These are phyloP conservation scores for Vipera ursinii DNA, from an alignment of 2,797 vertebrate species.

Conservation along the genomic window DNA sequence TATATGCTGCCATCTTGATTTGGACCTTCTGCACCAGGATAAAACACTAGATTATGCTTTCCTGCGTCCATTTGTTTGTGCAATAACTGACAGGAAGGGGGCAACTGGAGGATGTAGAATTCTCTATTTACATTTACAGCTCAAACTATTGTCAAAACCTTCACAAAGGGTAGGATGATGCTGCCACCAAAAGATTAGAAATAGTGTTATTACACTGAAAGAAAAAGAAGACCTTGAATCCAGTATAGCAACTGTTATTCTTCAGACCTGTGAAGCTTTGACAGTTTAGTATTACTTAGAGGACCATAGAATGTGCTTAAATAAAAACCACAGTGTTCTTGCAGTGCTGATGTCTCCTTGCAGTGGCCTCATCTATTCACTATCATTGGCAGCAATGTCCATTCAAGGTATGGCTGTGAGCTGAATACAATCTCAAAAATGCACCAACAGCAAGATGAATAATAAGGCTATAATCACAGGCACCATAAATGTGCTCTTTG, in stretches of 20 bases:
- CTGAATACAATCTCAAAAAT: fast-evolving
- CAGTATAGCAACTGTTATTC: slow-evolving; percentile 6
- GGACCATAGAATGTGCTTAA: background rate
- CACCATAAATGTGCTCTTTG: background rate
- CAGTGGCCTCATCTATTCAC: background rate
- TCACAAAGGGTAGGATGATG: background rate
- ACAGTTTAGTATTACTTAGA: slow-evolving; percentile 22
- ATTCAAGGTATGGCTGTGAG: background rate
- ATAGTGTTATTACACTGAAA: background rate
- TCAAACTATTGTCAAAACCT: background rate
- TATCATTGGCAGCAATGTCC: background rate
- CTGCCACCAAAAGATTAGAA: slow-evolving; percentile 19
- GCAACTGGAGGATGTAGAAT: background rate
- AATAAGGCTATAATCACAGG: background rate
- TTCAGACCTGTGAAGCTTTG: slow-evolving; percentile 16
- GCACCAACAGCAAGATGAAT: background rate
- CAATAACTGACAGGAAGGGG: too few relatives aligned
- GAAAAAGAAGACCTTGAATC: background rate
- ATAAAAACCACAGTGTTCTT: slow-evolving; percentile 4
- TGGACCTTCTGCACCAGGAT: background rate
- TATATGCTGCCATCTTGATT: background rate
- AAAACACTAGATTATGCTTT: background rate
- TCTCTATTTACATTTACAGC: background rate
- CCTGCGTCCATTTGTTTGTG: background rate
- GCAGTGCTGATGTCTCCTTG: background rate